Evolutionary conservation across 2,797 vertebrate genomes (phyloP).

Genomic region (Taenioides sp.): DNA sequence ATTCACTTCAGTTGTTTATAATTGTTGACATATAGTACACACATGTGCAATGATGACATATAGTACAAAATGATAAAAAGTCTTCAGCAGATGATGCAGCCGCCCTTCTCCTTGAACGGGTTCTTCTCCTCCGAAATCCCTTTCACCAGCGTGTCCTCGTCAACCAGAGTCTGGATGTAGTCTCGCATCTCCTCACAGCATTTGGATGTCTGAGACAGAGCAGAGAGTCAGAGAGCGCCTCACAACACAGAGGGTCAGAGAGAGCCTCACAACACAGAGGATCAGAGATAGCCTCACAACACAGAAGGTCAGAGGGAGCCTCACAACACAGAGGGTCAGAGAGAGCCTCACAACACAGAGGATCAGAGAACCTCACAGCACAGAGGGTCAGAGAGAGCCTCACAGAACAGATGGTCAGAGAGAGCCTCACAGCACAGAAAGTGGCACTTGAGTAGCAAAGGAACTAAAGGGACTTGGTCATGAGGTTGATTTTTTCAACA

Average conservation of each 20-base stretch:
- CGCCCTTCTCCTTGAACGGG: constrained; percentile 97
- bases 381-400: neutral
- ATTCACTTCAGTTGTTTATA: too few relatives aligned
- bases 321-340: neutral
- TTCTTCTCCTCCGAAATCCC: constrained; percentile 96
- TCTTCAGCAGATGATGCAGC: constrained; percentile 87
- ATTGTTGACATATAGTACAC: too few relatives aligned
- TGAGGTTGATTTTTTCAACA: too few relatives aligned
- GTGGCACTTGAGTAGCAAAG: too few relatives aligned
- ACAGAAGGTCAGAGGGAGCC: constrained; percentile 33
- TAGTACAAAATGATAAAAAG: neutral
- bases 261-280: neutral
- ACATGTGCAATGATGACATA: too few relatives aligned
- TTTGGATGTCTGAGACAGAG: constrained; percentile 86
- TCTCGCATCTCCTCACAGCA: constrained; percentile 96
- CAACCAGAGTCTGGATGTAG: constrained; percentile 87
- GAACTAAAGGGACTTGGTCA: too few relatives aligned
- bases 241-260: neutral
- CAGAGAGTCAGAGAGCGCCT: neutral
- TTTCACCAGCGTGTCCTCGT: constrained; percentile 91
- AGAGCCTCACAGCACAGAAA: too few relatives aligned
- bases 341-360: neutral
- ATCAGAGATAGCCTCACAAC: constrained; percentile 80
- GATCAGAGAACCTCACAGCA: neutral
- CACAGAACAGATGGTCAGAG: too few relatives aligned